Base-by-base conservation (phyloP, 2,888 invertebrate genomes). In the Chloroclysta siterata region DNA sequence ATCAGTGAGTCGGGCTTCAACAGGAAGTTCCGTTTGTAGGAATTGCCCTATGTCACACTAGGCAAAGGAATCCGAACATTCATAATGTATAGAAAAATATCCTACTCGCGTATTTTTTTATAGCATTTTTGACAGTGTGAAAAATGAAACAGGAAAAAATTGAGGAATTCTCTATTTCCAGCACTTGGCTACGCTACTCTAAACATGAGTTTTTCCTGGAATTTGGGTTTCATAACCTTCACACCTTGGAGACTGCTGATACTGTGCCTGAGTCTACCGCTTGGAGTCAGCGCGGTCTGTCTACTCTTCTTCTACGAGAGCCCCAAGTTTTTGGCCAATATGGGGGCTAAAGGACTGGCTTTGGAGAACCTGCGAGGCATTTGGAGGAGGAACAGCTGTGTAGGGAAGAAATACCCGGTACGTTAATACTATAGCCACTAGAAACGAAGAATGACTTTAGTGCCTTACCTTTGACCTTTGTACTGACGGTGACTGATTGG, bases 301-400 rank as follows among this genome's bases (percentile, higher is more conserved):
- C 80, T 95, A 6, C 85, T 91, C 39, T 87, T 93, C 53, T 91
- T 94, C 64, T 94, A 95, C 10, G 96, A 96, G 80, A 96, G 95
- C 77, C 96, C 96, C 0, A 96, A 96, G 80, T 96, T 95, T 77
- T 82, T 96, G 3, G 93, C 95, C 82, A 93, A 94, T 36, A 89
- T 90, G 62, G 94, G 95, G 5, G 85, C 87, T 22, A 93, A 94
- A 58, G 87, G 89, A 2, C 90, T 94, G 68, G 95, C 95, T 0
- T 71, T 96, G 29, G 70, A 87, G 13, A 88, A 94, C 13, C 92
- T 96, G 66, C 77, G 78, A 55, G 88, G 78, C 59, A 94, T 96
- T 8, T 95, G 94, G 77, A 71, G 82, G 0, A 80, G 88, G 50
- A 95, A 95, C 76, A 93, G 93, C 4, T 70, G 73, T 1, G 44